Evolutionary conservation across 2,888 invertebrate species (phyloP), one percentile per base, ranked within the genome.

Genomic region (Leptinotarsa peninsularis): DNA sequence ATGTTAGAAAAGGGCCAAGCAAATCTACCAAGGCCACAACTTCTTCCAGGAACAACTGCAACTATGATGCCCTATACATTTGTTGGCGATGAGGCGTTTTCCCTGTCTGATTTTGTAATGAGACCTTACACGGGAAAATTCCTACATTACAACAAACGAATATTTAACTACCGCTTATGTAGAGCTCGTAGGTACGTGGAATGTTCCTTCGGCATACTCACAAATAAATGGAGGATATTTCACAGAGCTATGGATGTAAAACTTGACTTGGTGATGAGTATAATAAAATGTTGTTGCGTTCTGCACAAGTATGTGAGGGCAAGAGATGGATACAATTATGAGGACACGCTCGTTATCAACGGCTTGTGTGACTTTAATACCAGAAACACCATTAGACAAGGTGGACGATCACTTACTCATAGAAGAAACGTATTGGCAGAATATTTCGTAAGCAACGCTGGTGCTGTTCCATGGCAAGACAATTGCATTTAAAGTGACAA

Each of bases 121-220:
- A 58, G 58, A 58, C 58, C 58, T 58, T 58, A 23, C 18, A 58
- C 58, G 18, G 58, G 58, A 56, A 56, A 56, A 56, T 23, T 56
- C 18, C 58, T 58, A 58, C 23, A 58, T n/a, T 58, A 58, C 58
- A 58, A 58, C 58, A 58, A 58, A 58, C 58, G 58, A 58, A 58
- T 58, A 58, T 58, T 58, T 23, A 58, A 58, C 58, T 58, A 58
- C 58, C 23, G 58, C 18, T 58, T 58, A 23, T 23, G 58, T 58
- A 58, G 58, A 58, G 58, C 58, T 58, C 58, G 58, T 58, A 58
- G 58, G 58, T 58, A 58, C 58, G 58, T 58, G 58, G 58, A 58
- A 58, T 58, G 58, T 58, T 58, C 58, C 15, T 58, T 58, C 23
- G 58, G 58, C 13, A 58, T 58, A 7, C 58, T 58, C 58, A 18